phyloP scores from a whole-genome alignment of 1,140 invertebrate genomes.

The Zaprionus vittiger region DNA sequence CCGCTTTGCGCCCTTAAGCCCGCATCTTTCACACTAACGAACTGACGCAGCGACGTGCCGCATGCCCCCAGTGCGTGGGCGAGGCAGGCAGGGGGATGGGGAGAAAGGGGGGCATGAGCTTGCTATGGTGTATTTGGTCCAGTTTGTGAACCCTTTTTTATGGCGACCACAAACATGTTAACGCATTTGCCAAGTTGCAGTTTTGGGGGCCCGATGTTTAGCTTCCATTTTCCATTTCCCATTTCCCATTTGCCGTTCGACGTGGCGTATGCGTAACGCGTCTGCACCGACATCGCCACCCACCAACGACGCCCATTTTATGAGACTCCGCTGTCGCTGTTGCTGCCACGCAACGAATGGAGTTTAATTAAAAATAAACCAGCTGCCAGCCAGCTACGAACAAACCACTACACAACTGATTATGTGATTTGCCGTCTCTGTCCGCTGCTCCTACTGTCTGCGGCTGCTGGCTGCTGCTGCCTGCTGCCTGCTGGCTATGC shows the following conservation, averaged over 20 bases:
- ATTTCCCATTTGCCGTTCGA: neutral
- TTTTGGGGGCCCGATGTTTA: constrained; percentile 29
- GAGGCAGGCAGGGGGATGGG: neutral
- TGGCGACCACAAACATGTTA: constrained; percentile 75
- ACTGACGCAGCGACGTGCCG: constrained; percentile 63
- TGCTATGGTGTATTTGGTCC: constrained; percentile 35
- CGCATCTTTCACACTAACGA: constrained; percentile 73
- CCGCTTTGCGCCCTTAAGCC: constrained; percentile 11
- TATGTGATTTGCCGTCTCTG: constrained; percentile 44
- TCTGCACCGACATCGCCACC: neutral
- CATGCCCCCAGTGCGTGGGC: constrained; percentile 26
- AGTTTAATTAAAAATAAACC: constrained; percentile 80
- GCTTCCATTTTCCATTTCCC: constrained; percentile 10
- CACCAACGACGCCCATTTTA: constrained; percentile 42
- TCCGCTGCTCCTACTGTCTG: neutral
- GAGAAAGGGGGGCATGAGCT: neutral
- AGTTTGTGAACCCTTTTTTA: constrained; percentile 58
- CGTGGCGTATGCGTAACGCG: constrained; percentile 65
- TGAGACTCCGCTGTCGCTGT: constrained; percentile 39
- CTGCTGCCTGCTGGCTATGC: neutral
- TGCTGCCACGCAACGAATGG: constrained; percentile 33
- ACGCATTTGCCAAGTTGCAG: constrained; percentile 67
- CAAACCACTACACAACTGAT: constrained; percentile 48
- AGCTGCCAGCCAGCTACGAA: constrained; percentile 20
- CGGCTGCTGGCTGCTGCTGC: neutral